Conservation (phyloP, 30 jellyfish, hydroid and myxozoan species). For the Chironex yamaguchii region DNA sequence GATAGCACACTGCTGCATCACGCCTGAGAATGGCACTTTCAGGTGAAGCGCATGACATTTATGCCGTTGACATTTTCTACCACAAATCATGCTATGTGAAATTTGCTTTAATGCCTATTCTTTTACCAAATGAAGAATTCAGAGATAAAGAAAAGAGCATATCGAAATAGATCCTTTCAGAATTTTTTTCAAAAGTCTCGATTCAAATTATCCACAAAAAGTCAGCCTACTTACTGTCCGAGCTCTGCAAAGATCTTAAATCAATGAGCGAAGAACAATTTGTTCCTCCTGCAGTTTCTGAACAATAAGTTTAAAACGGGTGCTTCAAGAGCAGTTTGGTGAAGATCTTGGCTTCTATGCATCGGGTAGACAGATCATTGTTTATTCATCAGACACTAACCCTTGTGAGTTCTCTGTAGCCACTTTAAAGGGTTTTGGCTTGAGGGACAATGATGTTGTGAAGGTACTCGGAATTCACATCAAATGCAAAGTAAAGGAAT, state of each 20-base stretch:
- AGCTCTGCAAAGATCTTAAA: neutral
- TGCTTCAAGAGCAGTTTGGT: no score
- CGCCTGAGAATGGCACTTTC: neutral
- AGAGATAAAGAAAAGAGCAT: no score
- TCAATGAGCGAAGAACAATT: slow-evolving; percentile 16
- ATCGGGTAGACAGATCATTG: no score
- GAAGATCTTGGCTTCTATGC: no score
- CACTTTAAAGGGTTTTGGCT: neutral
- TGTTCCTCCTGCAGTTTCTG: neutral
- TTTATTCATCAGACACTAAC: no score
- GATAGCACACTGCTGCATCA: neutral
- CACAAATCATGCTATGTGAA: slow-evolving; percentile 19
- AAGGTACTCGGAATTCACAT: no score
- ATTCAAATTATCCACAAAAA: slow-evolving; percentile 1
- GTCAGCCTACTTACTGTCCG: slow-evolving; percentile 17
- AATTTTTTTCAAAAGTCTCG: neutral
- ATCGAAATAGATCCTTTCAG: no score
- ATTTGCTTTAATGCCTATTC: neutral
- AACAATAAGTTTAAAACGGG: no score
- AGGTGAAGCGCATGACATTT: slow-evolving; percentile 10
- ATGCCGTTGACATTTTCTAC: slow-evolving; percentile 8
- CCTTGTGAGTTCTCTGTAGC: neutral
- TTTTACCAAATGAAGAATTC: neutral
- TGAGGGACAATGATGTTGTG: no score
- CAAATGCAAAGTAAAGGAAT: no score